Evolutionary conservation across 92 coral and sea anemone genomes (phyloP).

Genomic region (Bergia puertoricense): DNA sequence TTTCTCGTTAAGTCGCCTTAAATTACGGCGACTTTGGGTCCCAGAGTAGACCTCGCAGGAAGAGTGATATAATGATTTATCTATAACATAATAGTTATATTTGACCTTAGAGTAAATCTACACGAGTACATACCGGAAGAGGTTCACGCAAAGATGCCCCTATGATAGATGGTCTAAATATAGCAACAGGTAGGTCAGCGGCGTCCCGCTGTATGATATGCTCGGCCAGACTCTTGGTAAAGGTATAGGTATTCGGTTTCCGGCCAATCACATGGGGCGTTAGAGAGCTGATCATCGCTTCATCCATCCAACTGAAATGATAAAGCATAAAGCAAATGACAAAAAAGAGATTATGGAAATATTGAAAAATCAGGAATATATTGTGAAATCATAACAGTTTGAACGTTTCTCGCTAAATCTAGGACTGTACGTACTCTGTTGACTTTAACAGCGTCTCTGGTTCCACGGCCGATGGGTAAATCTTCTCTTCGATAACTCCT

Average conservation of each 20-base stretch:
- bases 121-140: slow-evolving; percentile 59
- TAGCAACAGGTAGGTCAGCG: slow-evolving; percentile 89
- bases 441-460: slow-evolving; percentile 77
- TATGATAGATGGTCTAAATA: slow-evolving; percentile 89
- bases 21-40: too few species aligned
- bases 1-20: too few species aligned
- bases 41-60: too few species aligned
- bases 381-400: too few species aligned
- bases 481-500: slow-evolving; percentile 83
- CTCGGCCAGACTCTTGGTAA: slow-evolving; percentile 95
- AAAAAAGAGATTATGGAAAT: too few species aligned
- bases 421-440: slow-evolving; percentile 61
- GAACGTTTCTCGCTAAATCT: too few species aligned
- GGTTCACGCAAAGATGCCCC: slow-evolving; percentile 62
- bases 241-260: slow-evolving; percentile 96
- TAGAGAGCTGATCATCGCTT: slow-evolving; percentile 85
- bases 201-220: slow-evolving; percentile 82
- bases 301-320: slow-evolving; percentile 85
- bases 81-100: too few species aligned
- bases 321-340: not conserved
- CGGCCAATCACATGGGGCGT: slow-evolving; percentile 90
- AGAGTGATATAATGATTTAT: too few species aligned
- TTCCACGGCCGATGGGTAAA: slow-evolving; percentile 86
- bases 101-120: not conserved
- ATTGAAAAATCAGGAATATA: too few species aligned